These are phyloP conservation scores for Acrocephalus arundinaceus DNA, from an alignment of 2,113 vertebrate species.

Conservation along the genomic window DNA sequence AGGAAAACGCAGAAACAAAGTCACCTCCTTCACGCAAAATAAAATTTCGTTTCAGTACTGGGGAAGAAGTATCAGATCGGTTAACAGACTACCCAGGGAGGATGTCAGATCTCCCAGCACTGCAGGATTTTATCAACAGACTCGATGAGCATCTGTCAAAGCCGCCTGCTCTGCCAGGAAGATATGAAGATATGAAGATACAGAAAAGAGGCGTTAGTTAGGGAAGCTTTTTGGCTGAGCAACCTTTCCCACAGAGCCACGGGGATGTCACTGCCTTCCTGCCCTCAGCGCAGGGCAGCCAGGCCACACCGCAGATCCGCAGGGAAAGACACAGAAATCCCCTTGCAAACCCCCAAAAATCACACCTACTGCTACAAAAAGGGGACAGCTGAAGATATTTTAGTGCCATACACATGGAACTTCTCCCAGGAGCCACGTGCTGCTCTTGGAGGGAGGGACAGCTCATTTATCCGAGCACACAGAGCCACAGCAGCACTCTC, in stretches of 20 bases:
- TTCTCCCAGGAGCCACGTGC: neutral
- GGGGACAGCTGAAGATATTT: rapidly evolving
- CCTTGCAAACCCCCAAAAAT: rapidly evolving
- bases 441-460: neutral
- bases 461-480: rapidly evolving
- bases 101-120: neutral
- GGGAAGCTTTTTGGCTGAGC: neutral
- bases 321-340: rapidly evolving
- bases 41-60: neutral
- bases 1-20: neutral
- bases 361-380: rapidly evolving
- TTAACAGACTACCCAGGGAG: neutral
- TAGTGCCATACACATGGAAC: rapidly evolving
- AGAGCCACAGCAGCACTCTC: neutral
- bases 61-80: neutral
- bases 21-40: neutral
- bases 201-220: rapidly evolving
- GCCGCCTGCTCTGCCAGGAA: neutral
- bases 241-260: neutral
- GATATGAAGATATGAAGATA: neutral
- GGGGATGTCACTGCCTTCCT: neutral
- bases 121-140: neutral
- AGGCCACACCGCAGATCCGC: rapidly evolving
- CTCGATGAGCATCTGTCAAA: neutral
- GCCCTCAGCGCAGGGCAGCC: neutral